These are phyloP conservation scores for Ammospiza caudacuta DNA, from an alignment of 2,113 vertebrate genomes.

Conservation along the genomic window DNA sequence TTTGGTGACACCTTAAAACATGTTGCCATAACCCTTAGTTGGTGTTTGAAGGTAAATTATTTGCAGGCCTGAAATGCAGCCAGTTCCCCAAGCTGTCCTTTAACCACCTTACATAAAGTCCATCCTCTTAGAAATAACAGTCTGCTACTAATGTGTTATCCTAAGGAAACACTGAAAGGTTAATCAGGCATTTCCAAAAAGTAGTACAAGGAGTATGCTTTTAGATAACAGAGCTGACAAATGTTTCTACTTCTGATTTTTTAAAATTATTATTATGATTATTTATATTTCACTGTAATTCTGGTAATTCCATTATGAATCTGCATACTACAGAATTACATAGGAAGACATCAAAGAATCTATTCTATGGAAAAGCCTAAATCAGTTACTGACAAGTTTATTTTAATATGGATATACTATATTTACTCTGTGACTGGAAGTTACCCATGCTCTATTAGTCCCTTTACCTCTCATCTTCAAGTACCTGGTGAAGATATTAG, in stretches of 20 bases:
- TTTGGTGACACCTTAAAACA: background rate
- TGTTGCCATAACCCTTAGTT: background rate
- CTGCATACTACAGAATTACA: background rate
- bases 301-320: background rate
- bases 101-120: background rate
- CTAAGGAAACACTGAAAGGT: conserved; percentile 1
- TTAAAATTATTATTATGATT: background rate
- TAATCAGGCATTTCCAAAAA: background rate
- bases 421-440: background rate
- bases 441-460: background rate
- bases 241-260: background rate
- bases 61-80: background rate
- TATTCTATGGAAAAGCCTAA: background rate
- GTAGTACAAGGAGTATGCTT: background rate
- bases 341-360: background rate
- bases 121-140: background rate
- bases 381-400: background rate
- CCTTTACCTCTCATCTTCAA: background rate
- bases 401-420: background rate
- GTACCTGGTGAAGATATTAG: background rate
- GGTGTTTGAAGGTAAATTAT: background rate
- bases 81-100: background rate
- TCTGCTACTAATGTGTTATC: background rate
- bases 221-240: background rate
- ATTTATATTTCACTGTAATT: background rate